Percentiles rank a stretch among this genome's conserved stretches.
phyloP scores from a whole-genome alignment of 1,140 invertebrate genomes.

The Argopecten irradians region DNA sequence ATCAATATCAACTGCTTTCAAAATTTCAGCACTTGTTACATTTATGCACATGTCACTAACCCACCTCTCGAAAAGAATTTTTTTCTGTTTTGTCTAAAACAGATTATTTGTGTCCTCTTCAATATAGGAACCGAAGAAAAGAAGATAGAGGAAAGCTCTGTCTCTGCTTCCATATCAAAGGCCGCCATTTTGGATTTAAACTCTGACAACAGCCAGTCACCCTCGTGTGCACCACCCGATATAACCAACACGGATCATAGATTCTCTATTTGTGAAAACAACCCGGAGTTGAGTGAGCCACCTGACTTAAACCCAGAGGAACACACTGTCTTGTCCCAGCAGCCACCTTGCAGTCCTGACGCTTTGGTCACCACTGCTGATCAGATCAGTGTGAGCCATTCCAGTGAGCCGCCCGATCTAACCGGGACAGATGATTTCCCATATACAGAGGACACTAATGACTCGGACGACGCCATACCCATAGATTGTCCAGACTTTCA shows the following conservation, averaged over 20 bases:
- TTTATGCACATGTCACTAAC: neutral
- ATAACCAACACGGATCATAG: conserved; percentile 40
- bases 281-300: conserved; percentile 43
- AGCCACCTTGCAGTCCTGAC: neutral
- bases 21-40: neutral
- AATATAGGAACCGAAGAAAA: conserved; percentile 9
- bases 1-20: neutral
- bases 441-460: conserved; percentile 23
- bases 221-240: conserved; percentile 45
- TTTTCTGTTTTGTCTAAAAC: neutral
- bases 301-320: conserved; percentile 52
- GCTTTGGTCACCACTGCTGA: conserved; percentile 25
- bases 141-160: conserved; percentile 14
- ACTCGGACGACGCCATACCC: neutral
- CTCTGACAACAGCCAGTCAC: conserved; percentile 52
- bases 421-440: conserved; percentile 42
- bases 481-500: conserved; percentile 19
- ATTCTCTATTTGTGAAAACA: conserved; percentile 25
- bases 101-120: conserved; percentile 10
- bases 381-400: conserved; percentile 40
- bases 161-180: neutral
- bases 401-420: conserved; percentile 45
- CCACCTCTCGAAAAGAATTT: neutral
- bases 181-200: conserved; percentile 32
- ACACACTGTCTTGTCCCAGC: conserved; percentile 29